A percentile compares a stretch with the other conserved stretches of the same genome.
Conservation (phyloP, 1,140 invertebrate species). For the Penaeus chinensis region DNA sequence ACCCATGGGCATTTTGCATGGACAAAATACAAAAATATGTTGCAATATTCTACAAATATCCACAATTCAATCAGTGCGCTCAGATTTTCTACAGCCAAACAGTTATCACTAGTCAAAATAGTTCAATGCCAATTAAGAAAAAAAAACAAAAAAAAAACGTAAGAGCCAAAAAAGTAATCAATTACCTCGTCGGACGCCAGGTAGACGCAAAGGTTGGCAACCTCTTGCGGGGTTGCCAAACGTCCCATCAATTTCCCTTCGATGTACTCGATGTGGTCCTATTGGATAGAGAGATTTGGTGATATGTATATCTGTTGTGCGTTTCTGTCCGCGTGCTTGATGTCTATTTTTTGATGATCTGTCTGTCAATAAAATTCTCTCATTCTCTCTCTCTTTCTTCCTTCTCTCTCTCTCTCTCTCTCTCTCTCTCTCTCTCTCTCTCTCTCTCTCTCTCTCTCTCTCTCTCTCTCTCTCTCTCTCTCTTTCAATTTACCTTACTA, state of each 20-base stretch:
- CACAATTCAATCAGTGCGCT: too few species aligned
- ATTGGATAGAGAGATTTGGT: constrained; percentile 23
- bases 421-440: too few species aligned
- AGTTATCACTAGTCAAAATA: background rate
- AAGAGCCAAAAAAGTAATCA: background rate
- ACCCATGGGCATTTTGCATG: too few species aligned
- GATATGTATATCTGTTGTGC: background rate
- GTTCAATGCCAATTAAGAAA: background rate
- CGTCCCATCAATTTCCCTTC: constrained; percentile 67
- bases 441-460: too few species aligned
- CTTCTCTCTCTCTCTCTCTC: too few species aligned
- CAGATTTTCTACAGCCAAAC: background rate
- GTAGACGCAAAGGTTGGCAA: constrained; percentile 69
- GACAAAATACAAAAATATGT: too few species aligned
- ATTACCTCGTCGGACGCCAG: constrained; percentile 69
- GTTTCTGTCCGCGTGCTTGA: background rate
- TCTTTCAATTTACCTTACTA: too few species aligned
- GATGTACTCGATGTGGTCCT: constrained; percentile 32
- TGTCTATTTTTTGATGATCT: too few species aligned
- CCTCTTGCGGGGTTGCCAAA: constrained; percentile 69
- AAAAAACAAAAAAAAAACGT: background rate
- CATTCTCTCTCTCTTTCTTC: too few species aligned
- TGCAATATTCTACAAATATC: too few species aligned
- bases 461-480: too few species aligned
- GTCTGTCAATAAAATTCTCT: too few species aligned